phyloP scores from a whole-genome alignment of 92 coral and sea anemone genomes.

The Chrysogorgia sp. region DNA sequence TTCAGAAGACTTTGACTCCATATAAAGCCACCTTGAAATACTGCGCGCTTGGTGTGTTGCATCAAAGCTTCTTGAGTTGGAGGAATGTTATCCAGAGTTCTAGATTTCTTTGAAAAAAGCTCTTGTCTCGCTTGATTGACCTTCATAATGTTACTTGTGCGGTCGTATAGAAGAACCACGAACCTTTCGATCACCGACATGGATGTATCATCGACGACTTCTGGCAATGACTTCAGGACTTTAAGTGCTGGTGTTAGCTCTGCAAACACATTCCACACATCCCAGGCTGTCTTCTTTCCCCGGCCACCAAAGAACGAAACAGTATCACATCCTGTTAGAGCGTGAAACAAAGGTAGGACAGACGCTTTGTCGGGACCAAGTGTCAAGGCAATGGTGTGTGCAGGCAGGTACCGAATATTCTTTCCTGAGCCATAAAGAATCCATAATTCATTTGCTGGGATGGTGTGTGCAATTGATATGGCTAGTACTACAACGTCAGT shows the following conservation, averaged over 20 bases:
- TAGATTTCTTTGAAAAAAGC: slow-evolving; percentile 60
- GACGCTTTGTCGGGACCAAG: slow-evolving; percentile 45
- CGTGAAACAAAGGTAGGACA: slow-evolving; percentile 53
- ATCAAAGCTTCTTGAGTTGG: slow-evolving; percentile 60
- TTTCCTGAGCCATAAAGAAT: slow-evolving; percentile 47
- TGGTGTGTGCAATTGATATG: slow-evolving; percentile 11
- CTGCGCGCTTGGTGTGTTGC: slow-evolving; percentile 56
- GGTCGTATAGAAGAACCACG: slow-evolving; percentile 50
- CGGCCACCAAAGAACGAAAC: slow-evolving; percentile 36
- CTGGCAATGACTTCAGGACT: neutral
- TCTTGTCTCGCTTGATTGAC: slow-evolving; percentile 58
- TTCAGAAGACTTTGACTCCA: slow-evolving; percentile 63
- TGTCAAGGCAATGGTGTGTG: slow-evolving; percentile 25
- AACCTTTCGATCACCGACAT: slow-evolving; percentile 54
- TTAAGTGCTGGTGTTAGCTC: slow-evolving; percentile 39
- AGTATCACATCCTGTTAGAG: neutral
- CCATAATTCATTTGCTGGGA: slow-evolving; percentile 56
- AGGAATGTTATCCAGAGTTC: slow-evolving; percentile 68
- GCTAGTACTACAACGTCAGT: slow-evolving; percentile 65
- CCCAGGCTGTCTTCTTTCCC: slow-evolving; percentile 31
- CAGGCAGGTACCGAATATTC: slow-evolving; percentile 27
- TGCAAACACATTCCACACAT: neutral
- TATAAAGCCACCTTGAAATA: slow-evolving; percentile 59
- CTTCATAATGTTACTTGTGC: slow-evolving; percentile 47
- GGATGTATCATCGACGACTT: slow-evolving; percentile 35